Conservation (phyloP, 1,140 invertebrate species). For the Pseudomyrmex sp. region DNA sequence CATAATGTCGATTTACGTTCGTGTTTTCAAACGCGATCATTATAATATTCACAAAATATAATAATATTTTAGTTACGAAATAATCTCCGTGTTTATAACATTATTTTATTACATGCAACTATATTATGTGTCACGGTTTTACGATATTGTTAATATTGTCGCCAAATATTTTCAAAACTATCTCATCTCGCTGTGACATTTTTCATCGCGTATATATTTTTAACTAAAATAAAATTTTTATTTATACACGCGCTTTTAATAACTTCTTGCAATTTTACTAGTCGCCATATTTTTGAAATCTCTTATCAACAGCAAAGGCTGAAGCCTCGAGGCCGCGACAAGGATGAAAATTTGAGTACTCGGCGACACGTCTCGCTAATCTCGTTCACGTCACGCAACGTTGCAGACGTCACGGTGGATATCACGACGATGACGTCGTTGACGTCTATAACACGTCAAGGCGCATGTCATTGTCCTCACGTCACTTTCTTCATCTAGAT, state of each 20-base stretch:
- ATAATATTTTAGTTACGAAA: background rate
- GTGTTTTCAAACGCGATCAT: background rate
- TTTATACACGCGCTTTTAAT: background rate
- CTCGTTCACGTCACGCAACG: conserved; percentile 45
- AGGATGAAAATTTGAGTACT: conserved; percentile 70
- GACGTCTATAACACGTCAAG: conserved; percentile 65
- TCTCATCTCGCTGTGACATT: no score
- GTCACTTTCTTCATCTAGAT: conserved; percentile 69
- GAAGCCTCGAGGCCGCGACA: background rate
- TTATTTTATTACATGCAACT: no score
- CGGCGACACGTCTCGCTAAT: conserved; percentile 51
- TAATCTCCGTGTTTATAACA: background rate
- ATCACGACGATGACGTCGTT: conserved; percentile 51
- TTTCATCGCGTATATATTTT: no score
- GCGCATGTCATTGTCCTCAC: conserved; percentile 66
- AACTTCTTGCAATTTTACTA: background rate
- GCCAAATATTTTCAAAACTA: no score
- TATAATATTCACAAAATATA: background rate
- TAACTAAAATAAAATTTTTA: background rate
- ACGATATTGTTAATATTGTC: no score
- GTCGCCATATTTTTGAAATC: background rate
- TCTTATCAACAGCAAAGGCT: conserved; percentile 1
- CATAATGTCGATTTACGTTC: background rate
- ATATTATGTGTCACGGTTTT: no score
- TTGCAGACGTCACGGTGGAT: conserved; percentile 46